A percentile compares a stretch with the other conserved stretches of the same genome.
phyloP scores from a whole-genome alignment of 2,888 invertebrate genomes.

The Nephrotoma flavescens region DNA sequence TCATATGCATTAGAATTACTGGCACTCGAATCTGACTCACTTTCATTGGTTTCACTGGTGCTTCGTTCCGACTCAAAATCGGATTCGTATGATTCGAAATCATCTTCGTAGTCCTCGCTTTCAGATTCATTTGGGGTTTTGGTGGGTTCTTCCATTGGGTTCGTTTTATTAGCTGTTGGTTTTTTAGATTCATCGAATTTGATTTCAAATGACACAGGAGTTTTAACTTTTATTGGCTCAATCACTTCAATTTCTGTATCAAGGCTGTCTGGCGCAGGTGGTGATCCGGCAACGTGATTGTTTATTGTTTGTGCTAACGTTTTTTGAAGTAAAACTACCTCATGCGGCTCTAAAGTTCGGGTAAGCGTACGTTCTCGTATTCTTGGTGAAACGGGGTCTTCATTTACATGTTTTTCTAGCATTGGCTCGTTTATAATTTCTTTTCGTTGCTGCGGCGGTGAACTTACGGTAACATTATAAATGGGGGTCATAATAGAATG shows the following conservation, averaged over 20 bases:
- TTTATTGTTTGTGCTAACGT: background rate
- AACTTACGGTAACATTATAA: constrained; percentile 29
- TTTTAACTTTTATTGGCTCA: constrained; percentile 13
- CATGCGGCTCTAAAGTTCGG: constrained; percentile 23
- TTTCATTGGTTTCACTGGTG: background rate
- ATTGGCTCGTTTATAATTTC: background rate
- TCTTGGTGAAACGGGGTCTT: background rate
- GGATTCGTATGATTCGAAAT: constrained; percentile 42
- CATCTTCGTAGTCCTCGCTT: constrained; percentile 34
- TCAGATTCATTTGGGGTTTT: constrained; percentile 8
- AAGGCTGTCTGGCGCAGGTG: constrained; percentile 6
- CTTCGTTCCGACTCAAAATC: constrained; percentile 34
- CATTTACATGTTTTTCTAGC: background rate
- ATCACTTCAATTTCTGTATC: background rate
- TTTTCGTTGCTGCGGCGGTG: constrained; percentile 25
- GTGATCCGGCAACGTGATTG: background rate
- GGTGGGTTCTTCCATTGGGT: background rate
- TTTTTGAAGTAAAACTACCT: constrained; percentile 21
- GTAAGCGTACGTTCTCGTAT: constrained; percentile 15
- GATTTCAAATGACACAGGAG: constrained; percentile 28
- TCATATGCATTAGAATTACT: background rate
- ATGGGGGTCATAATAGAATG: constrained; percentile 23
- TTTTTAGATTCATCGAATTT: constrained; percentile 16
- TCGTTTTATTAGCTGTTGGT: background rate
- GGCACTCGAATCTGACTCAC: background rate